Conservation (phyloP, 2,888 invertebrate species). For the Sesia bembeciformis region DNA sequence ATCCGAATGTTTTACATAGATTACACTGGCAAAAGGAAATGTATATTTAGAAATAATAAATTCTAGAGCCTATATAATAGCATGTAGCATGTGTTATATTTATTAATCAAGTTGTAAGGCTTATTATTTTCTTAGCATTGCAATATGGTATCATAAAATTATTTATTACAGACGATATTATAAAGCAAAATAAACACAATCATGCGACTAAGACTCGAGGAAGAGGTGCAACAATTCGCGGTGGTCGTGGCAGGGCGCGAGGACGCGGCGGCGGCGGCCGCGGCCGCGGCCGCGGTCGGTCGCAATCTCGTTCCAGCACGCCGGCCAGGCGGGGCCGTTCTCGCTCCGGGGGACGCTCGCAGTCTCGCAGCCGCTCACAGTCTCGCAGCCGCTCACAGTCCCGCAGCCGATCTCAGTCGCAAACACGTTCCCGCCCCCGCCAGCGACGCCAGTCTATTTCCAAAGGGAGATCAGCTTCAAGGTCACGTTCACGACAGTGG, state of each 20-base stretch:
- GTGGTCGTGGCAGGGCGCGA: slow-evolving; percentile 19
- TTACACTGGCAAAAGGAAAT: too few relatives aligned
- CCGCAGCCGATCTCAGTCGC: slow-evolving; percentile 27
- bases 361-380: slow-evolving; percentile 31
- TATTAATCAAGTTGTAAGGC: background rate
- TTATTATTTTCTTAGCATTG: too few relatives aligned
- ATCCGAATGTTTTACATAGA: too few relatives aligned
- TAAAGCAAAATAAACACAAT: slow-evolving; percentile 43
- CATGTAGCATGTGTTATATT: slow-evolving; percentile 1
- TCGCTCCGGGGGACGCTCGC: slow-evolving; percentile 28
- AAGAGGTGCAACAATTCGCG: slow-evolving; percentile 25
- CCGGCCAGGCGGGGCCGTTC: slow-evolving; percentile 30
- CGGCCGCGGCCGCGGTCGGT: slow-evolving; percentile 25
- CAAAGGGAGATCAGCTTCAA: slow-evolving; percentile 40
- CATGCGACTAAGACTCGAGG: slow-evolving; percentile 49
- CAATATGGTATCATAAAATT: background rate
- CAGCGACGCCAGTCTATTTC: slow-evolving; percentile 34
- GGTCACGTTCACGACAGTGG: slow-evolving; percentile 48
- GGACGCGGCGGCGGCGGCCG: slow-evolving; percentile 28
- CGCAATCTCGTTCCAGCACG: slow-evolving; percentile 27
- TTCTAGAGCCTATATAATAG: background rate
- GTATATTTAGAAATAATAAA: too few relatives aligned
- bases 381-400: slow-evolving; percentile 34
- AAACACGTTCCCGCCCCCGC: slow-evolving; percentile 18
- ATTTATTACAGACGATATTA: slow-evolving; percentile 50